Evolutionary conservation across 2,888 invertebrate genomes (phyloP), one percentile per base, ranked within the genome.

Genomic region (Monochamus alternatus): DNA sequence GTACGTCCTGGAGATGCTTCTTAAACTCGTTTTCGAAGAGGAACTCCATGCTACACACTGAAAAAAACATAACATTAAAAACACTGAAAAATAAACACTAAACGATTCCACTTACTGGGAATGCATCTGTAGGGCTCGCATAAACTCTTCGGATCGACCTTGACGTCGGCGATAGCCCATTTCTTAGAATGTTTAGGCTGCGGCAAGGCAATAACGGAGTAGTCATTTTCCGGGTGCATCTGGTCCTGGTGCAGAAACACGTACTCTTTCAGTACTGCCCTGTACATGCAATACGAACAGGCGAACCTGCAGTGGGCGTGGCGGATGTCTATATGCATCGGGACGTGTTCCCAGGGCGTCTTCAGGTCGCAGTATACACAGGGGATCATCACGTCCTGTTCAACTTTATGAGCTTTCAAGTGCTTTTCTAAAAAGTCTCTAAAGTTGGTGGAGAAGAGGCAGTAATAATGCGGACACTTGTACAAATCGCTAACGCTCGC

Each of bases 241-340:
- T 88, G 85, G 12, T 85, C 80, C 60, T 92, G 91, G 86, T 95
- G 95, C 5, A 92, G 88, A 22, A 90, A 89, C 0, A 94, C 93
- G 65, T 93, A 91, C 72, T 92, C 91, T 65, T 90, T 90, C 0
- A 91, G 89, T 0, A 91, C 88, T 0, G 93, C 92, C 66, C 95
- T 89, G 86, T 94, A 95, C 83, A 94, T 92, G 84, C 95, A 95
- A 80, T 91, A 90, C 3, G 88, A 89, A 83, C 95, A 95, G 44
- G 92, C 92, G 82, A 88, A 94, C 43, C 90, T 89, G 82, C 94
- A 93, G 71, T 90, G 88, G 0, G 90, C 91, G 83, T 95, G 95
- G 51, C 89, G 89, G 38, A 91, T 90, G 66, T 92, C 90, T 12
- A 94, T 90, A 85, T 95, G 95, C 44, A 85, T 80, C 22, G 83